phyloP scores from a whole-genome alignment of 1,140 invertebrate species.

The Dysdera silvatica region DNA sequence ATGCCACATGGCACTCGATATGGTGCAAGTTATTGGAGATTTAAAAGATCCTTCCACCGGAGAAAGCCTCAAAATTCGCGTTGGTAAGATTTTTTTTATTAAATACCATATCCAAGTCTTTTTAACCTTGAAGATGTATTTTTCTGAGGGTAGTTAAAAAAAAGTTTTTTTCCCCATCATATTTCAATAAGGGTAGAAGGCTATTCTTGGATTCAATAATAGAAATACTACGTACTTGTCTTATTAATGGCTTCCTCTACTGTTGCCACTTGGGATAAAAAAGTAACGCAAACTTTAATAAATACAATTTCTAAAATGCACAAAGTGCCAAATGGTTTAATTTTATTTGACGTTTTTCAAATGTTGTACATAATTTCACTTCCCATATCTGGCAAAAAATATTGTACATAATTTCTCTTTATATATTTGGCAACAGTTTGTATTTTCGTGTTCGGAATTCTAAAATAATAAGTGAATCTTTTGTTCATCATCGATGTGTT shows the following conservation, averaged over 20 bases:
- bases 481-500: too few species aligned
- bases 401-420: too few species aligned
- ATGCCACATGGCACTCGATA: slow-evolving; percentile 92
- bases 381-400: too few species aligned
- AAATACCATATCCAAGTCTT: slow-evolving; percentile 2
- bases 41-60: slow-evolving; percentile 85
- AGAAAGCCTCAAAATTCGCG: slow-evolving; percentile 58
- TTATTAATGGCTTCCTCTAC: neutral
- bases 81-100: slow-evolving; percentile 35
- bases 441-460: too few species aligned
- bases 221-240: too few species aligned
- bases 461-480: too few species aligned
- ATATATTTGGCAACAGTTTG: too few species aligned
- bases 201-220: too few species aligned
- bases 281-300: neutral
- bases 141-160: neutral
- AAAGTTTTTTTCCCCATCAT: neutral
- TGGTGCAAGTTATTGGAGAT: slow-evolving; percentile 84
- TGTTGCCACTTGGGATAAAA: neutral
- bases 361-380: too few species aligned
- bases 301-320: neutral
- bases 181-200: too few species aligned
- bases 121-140: neutral
- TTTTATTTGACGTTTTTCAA: too few species aligned
- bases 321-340: too few species aligned